These are phyloP conservation scores for Xyrauchen texanus DNA, from an alignment of 2,113 vertebrate genomes.

Conservation along the genomic window DNA sequence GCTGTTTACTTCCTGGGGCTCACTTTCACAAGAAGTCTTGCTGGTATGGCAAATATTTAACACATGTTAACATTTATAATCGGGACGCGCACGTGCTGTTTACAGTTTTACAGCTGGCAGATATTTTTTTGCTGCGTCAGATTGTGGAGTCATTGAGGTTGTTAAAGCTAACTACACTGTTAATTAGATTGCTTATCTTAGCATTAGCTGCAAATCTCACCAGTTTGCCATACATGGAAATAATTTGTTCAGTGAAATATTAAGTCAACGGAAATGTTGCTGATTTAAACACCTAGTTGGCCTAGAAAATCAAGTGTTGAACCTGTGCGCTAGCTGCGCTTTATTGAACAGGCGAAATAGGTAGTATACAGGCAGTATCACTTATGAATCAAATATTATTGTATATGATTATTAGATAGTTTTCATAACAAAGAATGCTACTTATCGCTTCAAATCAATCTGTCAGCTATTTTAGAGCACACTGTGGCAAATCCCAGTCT, in stretches of 20 bases:
- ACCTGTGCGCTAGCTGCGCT: no score
- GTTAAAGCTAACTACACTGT: background rate
- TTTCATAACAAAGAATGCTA: no score
- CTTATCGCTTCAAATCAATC: no score
- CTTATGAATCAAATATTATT: no score
- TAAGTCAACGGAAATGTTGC: no score
- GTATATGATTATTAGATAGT: no score
- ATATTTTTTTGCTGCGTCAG: background rate
- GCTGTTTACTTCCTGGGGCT: constrained; percentile 65
- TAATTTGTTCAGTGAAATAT: no score
- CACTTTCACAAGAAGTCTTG: constrained; percentile 26
- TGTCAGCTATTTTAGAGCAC: background rate
- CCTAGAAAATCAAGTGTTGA: no score
- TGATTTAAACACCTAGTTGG: no score
- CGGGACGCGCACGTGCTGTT: background rate
- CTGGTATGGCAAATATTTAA: constrained; percentile 7
- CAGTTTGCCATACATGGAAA: background rate
- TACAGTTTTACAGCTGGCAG: background rate
- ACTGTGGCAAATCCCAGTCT: background rate
- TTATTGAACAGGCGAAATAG: no score
- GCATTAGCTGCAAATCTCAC: constrained; percentile 9
- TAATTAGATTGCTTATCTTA: background rate
- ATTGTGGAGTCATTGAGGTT: background rate
- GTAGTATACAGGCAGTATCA: no score
- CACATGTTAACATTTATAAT: background rate